These are phyloP conservation scores for Magallana gigas DNA, from an alignment of 1,140 invertebrate genomes.

Conservation along the genomic window DNA sequence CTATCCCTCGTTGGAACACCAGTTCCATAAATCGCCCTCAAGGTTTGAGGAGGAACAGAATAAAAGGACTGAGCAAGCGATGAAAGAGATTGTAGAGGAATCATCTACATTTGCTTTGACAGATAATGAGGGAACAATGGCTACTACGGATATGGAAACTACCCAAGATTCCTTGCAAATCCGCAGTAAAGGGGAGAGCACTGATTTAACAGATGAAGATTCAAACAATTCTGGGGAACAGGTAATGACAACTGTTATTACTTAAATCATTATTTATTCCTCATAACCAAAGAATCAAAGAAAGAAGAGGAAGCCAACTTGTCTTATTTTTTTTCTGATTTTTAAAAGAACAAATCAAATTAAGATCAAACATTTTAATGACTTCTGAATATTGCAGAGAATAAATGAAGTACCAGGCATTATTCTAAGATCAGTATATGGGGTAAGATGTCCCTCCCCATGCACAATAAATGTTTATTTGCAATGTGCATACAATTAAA, in stretches of 20 bases:
- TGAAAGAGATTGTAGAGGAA: slow-evolving; percentile 58
- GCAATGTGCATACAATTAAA: too few species aligned
- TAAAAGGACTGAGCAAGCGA: slow-evolving; percentile 50
- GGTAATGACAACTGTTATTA: neutral
- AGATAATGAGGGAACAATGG: slow-evolving; percentile 23
- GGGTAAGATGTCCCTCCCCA: too few species aligned
- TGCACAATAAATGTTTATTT: too few species aligned
- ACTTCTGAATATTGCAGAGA: too few species aligned
- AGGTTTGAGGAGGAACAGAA: slow-evolving; percentile 60
- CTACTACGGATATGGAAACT: slow-evolving; percentile 24
- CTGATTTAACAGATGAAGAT: neutral
- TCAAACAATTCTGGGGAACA: neutral
- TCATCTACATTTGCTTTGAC: slow-evolving; percentile 49
- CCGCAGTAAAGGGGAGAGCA: slow-evolving; percentile 8
- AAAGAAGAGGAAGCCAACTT: too few species aligned
- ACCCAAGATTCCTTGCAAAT: slow-evolving; percentile 40
- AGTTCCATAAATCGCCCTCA: slow-evolving; percentile 60
- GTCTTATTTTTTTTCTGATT: too few species aligned
- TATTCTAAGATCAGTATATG: too few species aligned
- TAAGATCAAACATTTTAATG: too few species aligned
- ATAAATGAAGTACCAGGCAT: too few species aligned
- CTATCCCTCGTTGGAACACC: slow-evolving; percentile 69
- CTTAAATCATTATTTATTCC: too few species aligned
- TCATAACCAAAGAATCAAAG: too few species aligned
- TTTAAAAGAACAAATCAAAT: too few species aligned